Evolutionary conservation across 2,888 invertebrate species (phyloP), one percentile per base, ranked within the genome.

Genomic region (Sarcophaga carnaria): DNA sequence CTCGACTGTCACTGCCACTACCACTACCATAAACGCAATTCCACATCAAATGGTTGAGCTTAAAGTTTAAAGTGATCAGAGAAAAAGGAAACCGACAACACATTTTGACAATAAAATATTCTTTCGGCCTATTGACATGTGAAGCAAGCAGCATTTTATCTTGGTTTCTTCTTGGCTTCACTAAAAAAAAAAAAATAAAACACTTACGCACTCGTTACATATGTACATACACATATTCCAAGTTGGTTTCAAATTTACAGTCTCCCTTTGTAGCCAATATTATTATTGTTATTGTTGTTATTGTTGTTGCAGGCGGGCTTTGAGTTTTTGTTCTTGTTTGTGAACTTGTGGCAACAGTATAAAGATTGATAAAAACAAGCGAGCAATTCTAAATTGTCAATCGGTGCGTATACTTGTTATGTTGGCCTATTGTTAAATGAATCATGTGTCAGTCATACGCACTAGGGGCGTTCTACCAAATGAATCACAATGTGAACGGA

Each of bases 391-490:
- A 27, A 54, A 12, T 70, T 14, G 49, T 27, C 59, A 67, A 63
- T 11, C 69, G 69, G 62, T 70, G 75, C 69, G 75, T 75, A 70
- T 49, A 47, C 81, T 63, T 75, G 54, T 54, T 70, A 54, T 22
- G 67, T 25, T 74, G 62, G 54, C 14, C 62, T 49, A 75, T 37
- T 66, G 71, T 59, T 70, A 63, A 60, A 62, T 59, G 66, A 72
- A 60, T 80, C 60, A 72, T 66, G 27, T 75, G 60, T 76, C 64
- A 69, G 80, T 71, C 85, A 81, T 84, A 82, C 86, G 84, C 54
- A 82, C 67, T 27, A 66, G 76, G 74, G 17, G 12, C 71, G 79
- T 64, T 63, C 66, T 77, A 49, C 75, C 80, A 54, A 75, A 49
- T 22, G 20, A 17, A 45, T 22, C 54, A 54, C 54, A 54, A 54